Percentiles rank a stretch among this genome's conserved stretches.
Conservation (phyloP, 2,888 invertebrate genomes). For the Lycia hirtaria region DNA sequence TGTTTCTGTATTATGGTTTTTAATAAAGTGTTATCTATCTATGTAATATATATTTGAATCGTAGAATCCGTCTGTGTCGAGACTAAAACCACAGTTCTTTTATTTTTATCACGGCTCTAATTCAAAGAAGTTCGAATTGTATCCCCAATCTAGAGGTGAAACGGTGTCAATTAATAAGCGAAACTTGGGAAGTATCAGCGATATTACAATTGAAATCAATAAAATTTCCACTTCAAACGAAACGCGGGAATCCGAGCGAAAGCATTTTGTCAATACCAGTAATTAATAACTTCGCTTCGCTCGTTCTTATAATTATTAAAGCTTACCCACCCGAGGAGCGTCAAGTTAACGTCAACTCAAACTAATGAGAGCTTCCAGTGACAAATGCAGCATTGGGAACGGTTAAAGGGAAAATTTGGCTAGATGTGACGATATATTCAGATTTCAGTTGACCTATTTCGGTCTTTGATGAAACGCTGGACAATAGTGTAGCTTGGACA, state of each 20-base stretch:
- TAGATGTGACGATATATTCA: conserved; percentile 54
- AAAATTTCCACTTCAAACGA: conserved; percentile 59
- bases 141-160: neutral
- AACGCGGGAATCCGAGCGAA: conserved; percentile 54
- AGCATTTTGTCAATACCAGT: conserved; percentile 77
- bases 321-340: conserved; percentile 71
- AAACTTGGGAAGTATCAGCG: conserved; percentile 41
- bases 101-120: neutral
- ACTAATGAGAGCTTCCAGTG: conserved; percentile 80
- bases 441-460: conserved; percentile 46
- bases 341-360: conserved; percentile 81
- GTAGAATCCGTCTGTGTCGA: too few relatives aligned
- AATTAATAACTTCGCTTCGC: conserved; percentile 73
- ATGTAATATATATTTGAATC: too few relatives aligned
- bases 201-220: conserved; percentile 54
- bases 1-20: too few relatives aligned
- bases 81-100: too few relatives aligned
- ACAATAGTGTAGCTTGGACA: conserved; percentile 36
- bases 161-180: conserved; percentile 28
- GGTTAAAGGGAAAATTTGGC: conserved; percentile 59
- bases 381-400: conserved; percentile 76
- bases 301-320: conserved; percentile 79
- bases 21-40: too few relatives aligned
- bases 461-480: conserved; percentile 29
- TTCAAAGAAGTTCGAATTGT: neutral